Conservation (phyloP, 2,113 vertebrate species). For the Phaethon lepturus region DNA sequence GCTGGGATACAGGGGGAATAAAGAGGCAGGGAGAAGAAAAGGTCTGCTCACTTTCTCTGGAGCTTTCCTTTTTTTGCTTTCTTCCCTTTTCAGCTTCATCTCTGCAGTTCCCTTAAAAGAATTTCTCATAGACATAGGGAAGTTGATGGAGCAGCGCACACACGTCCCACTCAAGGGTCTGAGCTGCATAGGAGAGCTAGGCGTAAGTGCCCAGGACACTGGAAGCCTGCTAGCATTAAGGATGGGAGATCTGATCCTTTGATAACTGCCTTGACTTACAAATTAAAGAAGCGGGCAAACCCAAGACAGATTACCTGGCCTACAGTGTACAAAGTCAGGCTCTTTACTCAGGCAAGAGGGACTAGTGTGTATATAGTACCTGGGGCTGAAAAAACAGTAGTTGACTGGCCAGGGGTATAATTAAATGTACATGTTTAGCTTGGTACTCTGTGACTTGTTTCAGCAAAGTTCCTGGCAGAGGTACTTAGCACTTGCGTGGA, state of each 20-base stretch:
- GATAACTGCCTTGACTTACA: not conserved
- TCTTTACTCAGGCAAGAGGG: not conserved
- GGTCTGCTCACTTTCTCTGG: not conserved
- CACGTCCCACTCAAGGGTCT: rapidly evolving
- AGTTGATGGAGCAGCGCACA: not conserved
- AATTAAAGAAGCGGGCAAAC: not conserved
- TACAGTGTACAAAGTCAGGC: rapidly evolving
- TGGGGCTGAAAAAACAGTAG: rapidly evolving
- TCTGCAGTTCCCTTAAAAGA: not conserved
- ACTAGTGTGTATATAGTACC: not conserved
- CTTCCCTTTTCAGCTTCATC: not conserved
- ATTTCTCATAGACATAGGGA: not conserved
- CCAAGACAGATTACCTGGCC: not conserved
- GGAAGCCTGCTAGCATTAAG: not conserved
- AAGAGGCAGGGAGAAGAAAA: not conserved
- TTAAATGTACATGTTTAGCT: not conserved
- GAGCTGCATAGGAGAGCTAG: not conserved
- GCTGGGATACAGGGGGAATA: not conserved
- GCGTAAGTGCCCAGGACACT: not conserved
- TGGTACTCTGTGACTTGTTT: not conserved
- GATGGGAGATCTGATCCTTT: not conserved
- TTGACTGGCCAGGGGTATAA: too few species aligned
- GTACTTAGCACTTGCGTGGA: not conserved
- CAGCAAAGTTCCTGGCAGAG: not conserved
- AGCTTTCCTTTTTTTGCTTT: not conserved